Evolutionary conservation across 2,797 vertebrate species (phyloP), one percentile per base, ranked within the genome.

Genomic region (Sebastes umbrosus): DNA sequence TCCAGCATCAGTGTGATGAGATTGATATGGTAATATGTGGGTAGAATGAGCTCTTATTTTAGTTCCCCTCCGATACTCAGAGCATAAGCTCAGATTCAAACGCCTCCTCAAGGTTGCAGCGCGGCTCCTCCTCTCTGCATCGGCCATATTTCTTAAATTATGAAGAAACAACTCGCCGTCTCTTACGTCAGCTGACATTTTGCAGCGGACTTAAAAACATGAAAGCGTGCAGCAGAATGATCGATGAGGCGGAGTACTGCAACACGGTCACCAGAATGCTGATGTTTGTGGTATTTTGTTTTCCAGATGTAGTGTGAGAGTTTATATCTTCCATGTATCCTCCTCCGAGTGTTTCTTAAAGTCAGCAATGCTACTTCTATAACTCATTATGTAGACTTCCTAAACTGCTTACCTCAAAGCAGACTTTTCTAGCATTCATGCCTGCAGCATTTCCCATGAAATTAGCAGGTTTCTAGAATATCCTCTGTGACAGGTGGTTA

Each of bases 1-100:
- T 80, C 66, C 57, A 70, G 79, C 77, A 54, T 62, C 76, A 69
- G 62, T 69, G 18, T 81, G 87, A 84, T 77, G 55, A 80, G 82
- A 85, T 57, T 83, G 84, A 90, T 89, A 81, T 72, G 66, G 34
- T 71, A 80, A 88, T 92, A n/a, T 65, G 73, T 65, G 29, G 66
- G 25, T 46, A 36, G 50, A 84, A 71, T 67, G 22, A 84, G 70
- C 60, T 69, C 58, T 77, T 69, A 36, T 68, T 64, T 73, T n/a
- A 27, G 60, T 72, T 75, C 22, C 24, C 11, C 10, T 32, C 34
- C 1, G 6, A 34, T 18, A n/a, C 12, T 43, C 18, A 1, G 27
- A 20, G 22, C 27, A 46, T 32, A 55, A 73, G 20, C 74, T 60
- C 29, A 16, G 50, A 64, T 68, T 46, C 1, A 22, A 54, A 65